Evolutionary conservation across 2,888 invertebrate genomes (phyloP), one percentile per base, ranked within the genome.

Genomic region (Caenorhabditis sulstoni): DNA sequence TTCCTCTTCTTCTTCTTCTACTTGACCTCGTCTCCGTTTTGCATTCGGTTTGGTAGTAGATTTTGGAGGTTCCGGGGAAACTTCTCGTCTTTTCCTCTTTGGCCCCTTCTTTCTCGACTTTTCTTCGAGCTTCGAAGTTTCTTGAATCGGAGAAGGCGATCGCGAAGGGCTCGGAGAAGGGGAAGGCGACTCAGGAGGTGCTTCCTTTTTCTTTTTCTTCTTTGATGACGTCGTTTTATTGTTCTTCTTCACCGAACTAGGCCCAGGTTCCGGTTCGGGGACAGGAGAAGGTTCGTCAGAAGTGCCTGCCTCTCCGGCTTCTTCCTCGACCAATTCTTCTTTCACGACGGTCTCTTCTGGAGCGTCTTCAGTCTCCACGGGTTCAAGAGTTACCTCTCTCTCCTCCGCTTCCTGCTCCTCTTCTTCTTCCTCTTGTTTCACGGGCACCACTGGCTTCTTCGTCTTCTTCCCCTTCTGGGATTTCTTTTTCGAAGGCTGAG

Each of bases 141-240:
- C 29, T 14, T 55, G 64, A 16, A 65, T 44, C 22, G 58, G 50
- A 4, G 75, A 73, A 12, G 41, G 47, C 7, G 61, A 55, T 0
- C 44, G 57, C 0, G 67, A n/a, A 9, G 75, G 61, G 29, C 35
- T 61, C 14, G 67, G 62, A 16, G 75, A 68, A 0, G 62, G 16
- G 4, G 62, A 47, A 3, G 75, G 61, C 0, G 75, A 39, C 4
- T 55, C 59, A 3, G 61, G 67, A 1, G 67, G 44, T 1, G 39
- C 35, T 11, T 53, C 61, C 23, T 39, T 59, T 18, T 59, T 61
- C 23, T 68, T 68, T n/a, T 64, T 76, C 37, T 76, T 76, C 20
- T 50, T 61, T 9, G 55, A 18, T n/a, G 39, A 18, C 22, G 22
- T 16, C 29, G 23, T 8, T 41, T 44, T 22, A 3, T 3, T 29